Evolutionary conservation across 2,888 invertebrate genomes (phyloP).

Genomic region (Anorthoa munda): DNA sequence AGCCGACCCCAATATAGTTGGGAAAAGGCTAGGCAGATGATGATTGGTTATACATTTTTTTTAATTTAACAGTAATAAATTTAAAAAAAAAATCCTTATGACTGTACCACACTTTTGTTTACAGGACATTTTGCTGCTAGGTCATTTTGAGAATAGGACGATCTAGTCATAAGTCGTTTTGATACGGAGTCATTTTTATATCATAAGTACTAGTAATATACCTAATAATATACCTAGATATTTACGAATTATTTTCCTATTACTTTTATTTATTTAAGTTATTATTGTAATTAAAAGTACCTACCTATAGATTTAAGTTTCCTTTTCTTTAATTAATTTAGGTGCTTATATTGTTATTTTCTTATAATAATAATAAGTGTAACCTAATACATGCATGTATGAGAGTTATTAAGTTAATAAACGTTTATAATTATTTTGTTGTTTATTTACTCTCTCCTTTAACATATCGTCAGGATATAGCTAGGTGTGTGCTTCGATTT

Average conservation of each 20-base stretch:
- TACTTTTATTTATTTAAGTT: slow-evolving; percentile 3
- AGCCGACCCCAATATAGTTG: too few species aligned
- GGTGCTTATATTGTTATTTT: slow-evolving; percentile 83
- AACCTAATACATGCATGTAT: slow-evolving; percentile 77
- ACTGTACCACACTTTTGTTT: too few species aligned
- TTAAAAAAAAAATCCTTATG: too few species aligned
- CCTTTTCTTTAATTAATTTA: slow-evolving; percentile 45
- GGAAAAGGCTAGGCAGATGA: too few species aligned
- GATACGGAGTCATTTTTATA: slow-evolving; percentile 5
- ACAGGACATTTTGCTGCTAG: too few species aligned
- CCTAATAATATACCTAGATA: neutral
- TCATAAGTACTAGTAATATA: too few species aligned
- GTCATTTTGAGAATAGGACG: too few species aligned
- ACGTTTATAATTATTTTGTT: slow-evolving; percentile 36
- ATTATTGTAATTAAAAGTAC: neutral
- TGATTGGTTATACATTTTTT: too few species aligned
- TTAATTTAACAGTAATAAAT: too few species aligned
- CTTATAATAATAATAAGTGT: slow-evolving; percentile 86
- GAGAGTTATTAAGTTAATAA: slow-evolving; percentile 67
- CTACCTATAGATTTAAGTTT: slow-evolving; percentile 20
- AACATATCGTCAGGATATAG: too few species aligned
- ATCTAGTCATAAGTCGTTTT: too few species aligned
- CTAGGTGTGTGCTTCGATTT: too few species aligned
- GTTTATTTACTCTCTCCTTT: neutral
- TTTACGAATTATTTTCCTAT: slow-evolving; percentile 12